Base-by-base conservation (phyloP, 1,140 invertebrate species). In the Drosophila nannoptera region DNA sequence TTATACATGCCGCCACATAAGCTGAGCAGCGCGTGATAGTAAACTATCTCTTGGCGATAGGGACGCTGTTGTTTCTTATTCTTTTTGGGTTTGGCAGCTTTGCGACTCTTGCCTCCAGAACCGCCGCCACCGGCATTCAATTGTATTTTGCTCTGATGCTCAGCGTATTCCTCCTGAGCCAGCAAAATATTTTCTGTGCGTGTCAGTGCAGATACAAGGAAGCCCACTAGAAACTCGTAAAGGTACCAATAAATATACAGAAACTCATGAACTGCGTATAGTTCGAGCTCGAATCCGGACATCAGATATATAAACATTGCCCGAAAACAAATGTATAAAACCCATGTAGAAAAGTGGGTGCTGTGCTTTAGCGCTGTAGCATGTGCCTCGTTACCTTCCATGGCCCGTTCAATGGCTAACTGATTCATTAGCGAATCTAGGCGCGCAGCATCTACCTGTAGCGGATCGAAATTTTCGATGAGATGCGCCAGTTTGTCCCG, bases 241-340 rank as follows among this genome's bases (percentile, higher is more conserved):
- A 99, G 90, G 90, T 99, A 99, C 97, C 97, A 98, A 91, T 94
- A 98, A 70, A 98, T 95, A 87, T 98, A 99, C 78, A 97, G 94
- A 90, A 97, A 99, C 91, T 99, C 98, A 88, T 98, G 97, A n/a
- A 95, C 93, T 43, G 96, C 96, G 91, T 99, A 99, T 0, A 99
- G 90, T 89, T 99, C 97, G 12, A 99, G 91, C 87, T 99, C 97
- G 81, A 99, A 97, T 0, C 98, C 98, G 54, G 96, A 95, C 62
- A 99, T 92, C 22, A 98, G 91, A 90, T 98, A 99, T 89, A 97
- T 95, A 62, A 98, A 95, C 97, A 99, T 99, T n/a, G 97, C 94
- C 66, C 96, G 92, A 12, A 99, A 91, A n/a, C 96, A 97, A 89
- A 98, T 97, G 90, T 98, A 98, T 46, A 99, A 91, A 29, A 98